Evolutionary conservation across 1,140 invertebrate species (phyloP), one percentile per base, ranked within the genome.

Genomic region (Reticulitermes speratus): DNA sequence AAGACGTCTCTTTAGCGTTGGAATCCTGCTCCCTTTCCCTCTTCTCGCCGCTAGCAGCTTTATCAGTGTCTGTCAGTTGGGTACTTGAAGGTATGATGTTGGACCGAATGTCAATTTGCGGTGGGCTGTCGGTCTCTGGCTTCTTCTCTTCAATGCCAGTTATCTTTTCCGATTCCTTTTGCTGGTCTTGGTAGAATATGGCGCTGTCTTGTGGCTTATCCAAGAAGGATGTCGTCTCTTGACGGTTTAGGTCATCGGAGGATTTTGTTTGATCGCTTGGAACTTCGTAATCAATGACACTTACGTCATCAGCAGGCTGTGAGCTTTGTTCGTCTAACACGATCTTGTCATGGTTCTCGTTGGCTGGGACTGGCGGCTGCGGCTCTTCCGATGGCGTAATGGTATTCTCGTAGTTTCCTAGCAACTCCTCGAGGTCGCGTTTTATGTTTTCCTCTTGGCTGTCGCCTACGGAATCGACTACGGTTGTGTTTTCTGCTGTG

Each of bases 101-200:
- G 59, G 45, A n/a, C n/a, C n/a, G 32, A 55, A 32, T 48, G 32
- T 86, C 85, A 45, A 0, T 8, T n/a, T 38, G 44, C 32, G 83
- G 30, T 2, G 83, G n/a, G 8, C 2, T 2, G 25, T n/a, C 83
- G 6, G 83, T 45, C 21, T 38, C 12, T 83, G 82, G 16, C 21
- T 38, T 32, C 3, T 82, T 83, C 52, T 84, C 83, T 30, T 84
- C 83, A 44, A 5, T n/a, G 21, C 6, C 21, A 0, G 81, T 82
- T 21, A 0, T 16, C 30, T 38, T 21, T n/a, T 82, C 23, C 6
- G 44, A n/a, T 38, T n/a, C 32, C 12, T 8, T 19, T 55, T 55
- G 84, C 59, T 84, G 25, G n/a, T 75, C 25, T 75, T 75, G 65
- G 65, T n/a, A 75, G n/a, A 75, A 75, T 30, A 75, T 30, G 25